Conservation (phyloP, 1,140 invertebrate genomes). For the Bactericera cockerelli region DNA sequence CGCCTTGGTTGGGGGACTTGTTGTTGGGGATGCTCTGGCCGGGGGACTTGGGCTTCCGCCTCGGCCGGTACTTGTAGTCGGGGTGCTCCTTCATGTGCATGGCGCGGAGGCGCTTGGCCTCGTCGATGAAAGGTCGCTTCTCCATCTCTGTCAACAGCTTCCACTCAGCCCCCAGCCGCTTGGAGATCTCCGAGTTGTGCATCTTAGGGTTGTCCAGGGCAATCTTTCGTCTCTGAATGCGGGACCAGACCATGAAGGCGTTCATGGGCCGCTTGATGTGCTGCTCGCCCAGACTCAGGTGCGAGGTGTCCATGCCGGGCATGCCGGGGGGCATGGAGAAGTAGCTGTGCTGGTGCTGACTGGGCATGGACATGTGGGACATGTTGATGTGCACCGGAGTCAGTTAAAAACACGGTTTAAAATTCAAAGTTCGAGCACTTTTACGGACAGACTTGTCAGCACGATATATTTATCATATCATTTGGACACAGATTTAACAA, state of each 20-base stretch:
- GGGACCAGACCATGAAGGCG: slow-evolving; percentile 80
- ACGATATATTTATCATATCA: background rate
- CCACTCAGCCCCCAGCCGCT: slow-evolving; percentile 84
- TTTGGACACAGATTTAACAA: background rate
- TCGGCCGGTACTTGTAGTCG: slow-evolving; percentile 75
- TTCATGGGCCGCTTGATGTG: slow-evolving; percentile 83
- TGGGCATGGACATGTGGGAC: background rate
- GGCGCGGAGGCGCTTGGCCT: slow-evolving; percentile 79
- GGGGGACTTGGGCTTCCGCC: slow-evolving; percentile 71
- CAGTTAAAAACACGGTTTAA: too few species aligned
- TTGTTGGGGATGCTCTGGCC: slow-evolving; percentile 33
- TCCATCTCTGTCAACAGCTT: slow-evolving; percentile 77
- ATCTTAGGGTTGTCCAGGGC: slow-evolving; percentile 93
- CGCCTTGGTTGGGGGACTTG: background rate
- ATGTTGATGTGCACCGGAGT: background rate
- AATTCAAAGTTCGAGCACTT: background rate
- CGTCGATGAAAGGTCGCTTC: slow-evolving; percentile 92
- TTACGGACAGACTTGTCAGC: background rate
- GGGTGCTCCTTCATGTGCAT: slow-evolving; percentile 87
- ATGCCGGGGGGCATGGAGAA: slow-evolving; percentile 4
- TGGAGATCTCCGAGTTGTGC: slow-evolving; percentile 95
- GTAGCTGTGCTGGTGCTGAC: background rate
- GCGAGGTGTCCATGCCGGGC: background rate
- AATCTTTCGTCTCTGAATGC: slow-evolving; percentile 72
- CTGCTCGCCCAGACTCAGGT: slow-evolving; percentile 14